Evolutionary conservation across 2,113 vertebrate genomes (phyloP), one percentile per base, ranked within the genome.

Genomic region (Muntiacus muntjak): DNA sequence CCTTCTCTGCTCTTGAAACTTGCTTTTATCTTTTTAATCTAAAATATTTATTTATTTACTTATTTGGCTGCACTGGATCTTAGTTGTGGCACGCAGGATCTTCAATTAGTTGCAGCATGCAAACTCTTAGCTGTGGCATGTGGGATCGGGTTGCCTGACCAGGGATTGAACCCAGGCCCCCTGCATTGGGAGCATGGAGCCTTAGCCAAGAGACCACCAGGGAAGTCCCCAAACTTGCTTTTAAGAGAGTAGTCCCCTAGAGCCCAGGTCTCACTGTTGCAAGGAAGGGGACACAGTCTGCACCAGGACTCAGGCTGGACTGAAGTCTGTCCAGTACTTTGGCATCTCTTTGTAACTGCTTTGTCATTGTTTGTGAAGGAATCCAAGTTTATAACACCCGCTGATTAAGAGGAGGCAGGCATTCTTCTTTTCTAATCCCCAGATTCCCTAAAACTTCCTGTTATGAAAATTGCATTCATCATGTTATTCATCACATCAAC

Each of bases 381-480:
- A 89, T 87, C 52, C 89, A 93, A 94, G 81, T 83, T 14, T 5
- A 43, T 74, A 88, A 60, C 14, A 50, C 60, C 50, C 14, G 26
- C 30, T 57, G 60, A 85, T 52, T 87, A 91, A 96, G 58, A 91
- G 54, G 57, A 78, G 43, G 23, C 43, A 91, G 43, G 15, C 11
- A 64, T 86, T 54, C n/a, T 90, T 97, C 60, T 62, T 86, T 95
- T 90, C 47, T 52, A 96, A 55, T 82, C 74, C 47, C 30, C 62
- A 89, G 57, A 87, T 62, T 93, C 52, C 33, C 40, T 47, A 19
- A 90, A 89, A 92, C 33, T 94, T 94, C 79, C 84, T 76, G 17
- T 84, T 87, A 47, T 21, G 64, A 91, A 95, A 97, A 85, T 55
- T 25, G 50, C 60, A 55, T 83, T 55, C 81, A 55, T 83, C 81